These are phyloP conservation scores for Lapara coniferarum DNA, from an alignment of 2,888 invertebrate genomes.

Conservation along the genomic window DNA sequence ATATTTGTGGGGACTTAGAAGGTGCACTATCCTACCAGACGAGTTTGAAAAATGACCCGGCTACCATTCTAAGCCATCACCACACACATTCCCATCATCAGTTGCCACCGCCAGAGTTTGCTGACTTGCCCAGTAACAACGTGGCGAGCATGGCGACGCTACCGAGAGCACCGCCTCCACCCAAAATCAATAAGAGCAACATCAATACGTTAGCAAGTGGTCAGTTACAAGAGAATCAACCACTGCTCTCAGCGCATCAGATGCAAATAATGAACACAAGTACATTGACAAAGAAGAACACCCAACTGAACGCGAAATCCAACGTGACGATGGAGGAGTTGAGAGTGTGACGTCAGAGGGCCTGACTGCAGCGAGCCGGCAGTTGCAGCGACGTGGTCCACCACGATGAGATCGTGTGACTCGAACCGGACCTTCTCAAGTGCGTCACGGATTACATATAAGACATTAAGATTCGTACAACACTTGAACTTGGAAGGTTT, in stretches of 20 bases:
- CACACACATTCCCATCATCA: slow-evolving; percentile 91
- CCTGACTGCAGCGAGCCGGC: slow-evolving; percentile 82
- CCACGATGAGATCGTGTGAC: slow-evolving; percentile 82
- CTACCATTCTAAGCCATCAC: slow-evolving; percentile 89
- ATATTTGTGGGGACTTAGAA: slow-evolving; percentile 93
- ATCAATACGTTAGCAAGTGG: slow-evolving; percentile 84
- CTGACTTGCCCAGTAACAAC: slow-evolving; percentile 89
- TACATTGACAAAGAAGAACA: slow-evolving; percentile 90
- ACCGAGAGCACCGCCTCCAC: slow-evolving; percentile 90
- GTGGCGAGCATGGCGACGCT: slow-evolving; percentile 82
- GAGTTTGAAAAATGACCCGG: slow-evolving; percentile 87
- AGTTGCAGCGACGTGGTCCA: slow-evolving; percentile 80
- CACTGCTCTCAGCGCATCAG: slow-evolving; percentile 88
- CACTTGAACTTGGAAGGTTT: slow-evolving; percentile 48
- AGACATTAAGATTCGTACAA: slow-evolving; percentile 42
- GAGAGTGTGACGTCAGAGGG: slow-evolving; percentile 90
- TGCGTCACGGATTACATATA: slow-evolving; percentile 76
- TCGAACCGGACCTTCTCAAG: slow-evolving; percentile 81
- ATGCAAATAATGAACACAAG: slow-evolving; percentile 91
- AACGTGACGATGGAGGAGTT: slow-evolving; percentile 90
- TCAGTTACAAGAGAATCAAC: slow-evolving; percentile 86
- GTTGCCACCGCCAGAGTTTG: slow-evolving; percentile 92
- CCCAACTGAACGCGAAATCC: slow-evolving; percentile 85
- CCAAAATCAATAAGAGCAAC: slow-evolving; percentile 86
- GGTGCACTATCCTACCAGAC: slow-evolving; percentile 78